phyloP scores from a whole-genome alignment of 2,888 invertebrate species.

The Hemicrepidius hirtus region DNA sequence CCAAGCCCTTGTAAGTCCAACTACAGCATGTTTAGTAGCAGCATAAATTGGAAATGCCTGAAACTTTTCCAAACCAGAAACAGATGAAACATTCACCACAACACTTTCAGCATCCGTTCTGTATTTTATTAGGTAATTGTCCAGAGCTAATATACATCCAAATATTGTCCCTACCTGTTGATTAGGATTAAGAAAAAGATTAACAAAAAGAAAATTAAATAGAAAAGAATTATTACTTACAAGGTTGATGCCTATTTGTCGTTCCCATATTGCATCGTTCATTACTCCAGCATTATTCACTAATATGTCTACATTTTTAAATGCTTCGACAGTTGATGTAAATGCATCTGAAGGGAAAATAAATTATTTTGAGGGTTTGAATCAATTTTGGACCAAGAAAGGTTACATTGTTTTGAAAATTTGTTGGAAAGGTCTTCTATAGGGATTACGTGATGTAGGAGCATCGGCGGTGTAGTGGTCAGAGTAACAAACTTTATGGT shows the following conservation, averaged over 20 bases:
- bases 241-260: slow-evolving; percentile 75
- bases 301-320: slow-evolving; percentile 73
- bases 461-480: too few relatives aligned
- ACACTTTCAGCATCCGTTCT: slow-evolving; percentile 72
- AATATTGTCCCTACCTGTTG: slow-evolving; percentile 70
- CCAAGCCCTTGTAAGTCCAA: slow-evolving; percentile 63
- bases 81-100: slow-evolving; percentile 73
- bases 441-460: too few relatives aligned
- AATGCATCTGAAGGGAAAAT: slow-evolving; percentile 71
- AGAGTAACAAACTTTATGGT: too few relatives aligned
- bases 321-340: slow-evolving; percentile 67
- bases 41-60: slow-evolving; percentile 68
- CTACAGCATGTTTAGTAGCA: slow-evolving; percentile 68
- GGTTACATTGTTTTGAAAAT: too few relatives aligned
- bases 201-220: background rate
- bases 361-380: too few relatives aligned
- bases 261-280: slow-evolving; percentile 83
- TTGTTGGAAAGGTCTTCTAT: too few relatives aligned
- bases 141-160: slow-evolving; percentile 70
- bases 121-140: slow-evolving; percentile 71
- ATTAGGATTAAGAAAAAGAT: too few relatives aligned
- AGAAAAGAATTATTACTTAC: slow-evolving; percentile 53
- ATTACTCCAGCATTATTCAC: slow-evolving; percentile 84
- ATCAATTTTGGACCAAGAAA: too few relatives aligned
- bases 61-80: slow-evolving; percentile 66